Percentiles rank a stretch among this genome's conserved stretches.
These are phyloP conservation scores for Melanerpes aurifrons DNA, from an alignment of 2,113 vertebrate genomes.

Conservation along the genomic window DNA sequence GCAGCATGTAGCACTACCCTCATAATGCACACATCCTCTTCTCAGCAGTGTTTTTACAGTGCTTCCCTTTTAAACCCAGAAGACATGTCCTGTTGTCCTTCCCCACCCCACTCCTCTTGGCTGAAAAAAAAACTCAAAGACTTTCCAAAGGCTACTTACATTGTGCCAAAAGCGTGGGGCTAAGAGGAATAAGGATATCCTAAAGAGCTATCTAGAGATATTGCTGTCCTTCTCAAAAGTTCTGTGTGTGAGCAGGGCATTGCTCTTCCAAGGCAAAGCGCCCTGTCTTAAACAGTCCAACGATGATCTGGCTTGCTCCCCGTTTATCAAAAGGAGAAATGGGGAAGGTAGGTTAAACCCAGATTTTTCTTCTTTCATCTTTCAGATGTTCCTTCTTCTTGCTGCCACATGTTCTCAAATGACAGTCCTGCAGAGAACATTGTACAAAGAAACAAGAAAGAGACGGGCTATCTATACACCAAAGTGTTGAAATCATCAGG, in stretches of 20 bases:
- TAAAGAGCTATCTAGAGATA: background rate
- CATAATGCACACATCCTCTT: background rate
- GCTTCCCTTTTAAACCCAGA: conserved; percentile 31
- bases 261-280: background rate
- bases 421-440: conserved; percentile 25
- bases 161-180: background rate
- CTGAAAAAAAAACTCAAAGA: background rate
- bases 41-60: conserved; percentile 20
- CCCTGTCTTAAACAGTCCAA: background rate
- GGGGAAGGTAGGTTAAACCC: background rate
- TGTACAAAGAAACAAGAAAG: conserved; percentile 31
- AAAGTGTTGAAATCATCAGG: background rate
- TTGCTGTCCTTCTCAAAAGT: background rate
- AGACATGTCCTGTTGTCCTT: background rate
- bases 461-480: background rate
- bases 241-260: background rate
- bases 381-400: background rate
- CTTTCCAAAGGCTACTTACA: background rate
- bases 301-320: background rate
- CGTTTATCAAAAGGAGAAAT: background rate
- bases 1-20: conserved; percentile 30
- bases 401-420: background rate
- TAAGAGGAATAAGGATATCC: conserved; percentile 11
- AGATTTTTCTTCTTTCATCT: background rate
- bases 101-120: background rate